These are phyloP conservation scores for Pseudomyrmex concolor DNA, from an alignment of 1,140 invertebrate species.

Conservation along the genomic window DNA sequence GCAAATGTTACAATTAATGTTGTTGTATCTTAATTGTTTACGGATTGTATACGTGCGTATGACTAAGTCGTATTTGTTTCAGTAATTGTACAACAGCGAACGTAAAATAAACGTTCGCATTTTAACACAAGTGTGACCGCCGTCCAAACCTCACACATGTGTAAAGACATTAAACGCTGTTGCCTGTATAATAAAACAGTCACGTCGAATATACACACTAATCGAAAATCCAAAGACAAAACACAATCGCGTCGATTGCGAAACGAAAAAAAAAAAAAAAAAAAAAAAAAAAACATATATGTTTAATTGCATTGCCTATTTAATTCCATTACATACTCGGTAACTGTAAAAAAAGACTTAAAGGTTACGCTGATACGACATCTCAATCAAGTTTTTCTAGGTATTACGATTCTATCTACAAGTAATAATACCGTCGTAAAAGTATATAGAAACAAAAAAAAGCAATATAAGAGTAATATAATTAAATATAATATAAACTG, in stretches of 20 bases:
- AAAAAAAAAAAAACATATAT: neutral
- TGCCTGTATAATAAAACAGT: too few species aligned
- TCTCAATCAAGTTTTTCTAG: slow-evolving; percentile 45
- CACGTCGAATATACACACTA: slow-evolving; percentile 4
- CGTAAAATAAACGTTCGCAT: too few species aligned
- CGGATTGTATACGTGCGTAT: too few species aligned
- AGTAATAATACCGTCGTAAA: slow-evolving; percentile 81
- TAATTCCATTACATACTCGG: slow-evolving; percentile 64
- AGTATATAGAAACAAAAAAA: slow-evolving; percentile 52
- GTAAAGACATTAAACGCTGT: too few species aligned
- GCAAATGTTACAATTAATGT: too few species aligned
- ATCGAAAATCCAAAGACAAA: slow-evolving; percentile 19
- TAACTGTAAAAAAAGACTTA: slow-evolving; percentile 75
- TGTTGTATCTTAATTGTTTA: too few species aligned
- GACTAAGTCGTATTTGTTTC: too few species aligned
- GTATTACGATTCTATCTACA: slow-evolving; percentile 75
- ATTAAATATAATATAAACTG: slow-evolving; percentile 79
- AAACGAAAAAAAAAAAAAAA: neutral
- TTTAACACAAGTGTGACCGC: too few species aligned
- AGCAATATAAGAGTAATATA: slow-evolving; percentile 65
- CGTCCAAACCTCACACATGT: too few species aligned
- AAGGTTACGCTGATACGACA: slow-evolving; percentile 52
- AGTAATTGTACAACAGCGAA: too few species aligned
- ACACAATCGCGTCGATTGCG: neutral
- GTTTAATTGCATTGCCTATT: slow-evolving; percentile 60